These are phyloP conservation scores for Lycocerus yunnanus DNA, from an alignment of 2,888 invertebrate species.

Conservation along the genomic window DNA sequence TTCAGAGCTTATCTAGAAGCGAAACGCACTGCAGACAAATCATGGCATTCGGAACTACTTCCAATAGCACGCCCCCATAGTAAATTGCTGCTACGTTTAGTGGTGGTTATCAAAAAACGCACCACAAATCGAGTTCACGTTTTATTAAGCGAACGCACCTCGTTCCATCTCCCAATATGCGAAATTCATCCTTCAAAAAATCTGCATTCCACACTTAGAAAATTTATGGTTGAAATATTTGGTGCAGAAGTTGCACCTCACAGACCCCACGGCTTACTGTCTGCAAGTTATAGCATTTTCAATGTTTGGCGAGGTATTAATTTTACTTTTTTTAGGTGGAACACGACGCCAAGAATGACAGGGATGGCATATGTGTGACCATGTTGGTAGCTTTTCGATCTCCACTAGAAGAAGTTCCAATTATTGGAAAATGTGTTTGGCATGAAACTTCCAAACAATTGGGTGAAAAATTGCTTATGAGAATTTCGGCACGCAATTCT, in stretches of 20 bases:
- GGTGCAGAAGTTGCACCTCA: slow-evolving; percentile 86
- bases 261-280: slow-evolving; percentile 79
- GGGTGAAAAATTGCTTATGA: slow-evolving; percentile 68
- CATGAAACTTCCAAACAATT: slow-evolving; percentile 75
- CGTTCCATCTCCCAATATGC: slow-evolving; percentile 83
- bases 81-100: slow-evolving; percentile 76
- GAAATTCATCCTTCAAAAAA: slow-evolving; percentile 87
- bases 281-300: slow-evolving; percentile 49
- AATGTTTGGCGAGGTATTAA: not conserved
- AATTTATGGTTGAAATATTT: slow-evolving; percentile 91
- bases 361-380: slow-evolving; percentile 83
- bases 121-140: slow-evolving; percentile 83
- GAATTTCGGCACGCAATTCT: slow-evolving; percentile 74
- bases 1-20: slow-evolving; percentile 32
- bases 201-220: slow-evolving; percentile 82
- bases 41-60: slow-evolving; percentile 75
- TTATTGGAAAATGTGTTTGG: slow-evolving; percentile 90
- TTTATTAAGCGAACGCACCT: slow-evolving; percentile 82
- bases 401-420: slow-evolving; percentile 83
- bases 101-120: slow-evolving; percentile 80
- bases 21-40: slow-evolving; percentile 36
- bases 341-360: slow-evolving; percentile 61
- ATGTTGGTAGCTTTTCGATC: slow-evolving; percentile 82
- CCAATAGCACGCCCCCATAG: slow-evolving; percentile 71
- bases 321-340: slow-evolving; percentile 59